Conservation (phyloP, 2,797 vertebrate genomes). For the Sebastiscus albofasciatus region DNA sequence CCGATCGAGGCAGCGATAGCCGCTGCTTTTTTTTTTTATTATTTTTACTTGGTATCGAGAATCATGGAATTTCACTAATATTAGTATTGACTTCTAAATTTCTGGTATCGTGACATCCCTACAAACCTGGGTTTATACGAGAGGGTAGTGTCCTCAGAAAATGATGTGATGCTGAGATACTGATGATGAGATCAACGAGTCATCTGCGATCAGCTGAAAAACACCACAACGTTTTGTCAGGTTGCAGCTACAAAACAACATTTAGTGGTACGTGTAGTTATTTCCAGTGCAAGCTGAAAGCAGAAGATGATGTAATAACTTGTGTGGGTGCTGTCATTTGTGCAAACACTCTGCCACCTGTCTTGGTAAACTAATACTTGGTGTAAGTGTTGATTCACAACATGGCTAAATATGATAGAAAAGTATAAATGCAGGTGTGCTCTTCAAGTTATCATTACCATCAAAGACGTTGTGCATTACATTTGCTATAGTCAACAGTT, state of each 20-base stretch:
- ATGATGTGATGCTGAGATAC: background rate
- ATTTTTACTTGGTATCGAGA: too few relatives aligned
- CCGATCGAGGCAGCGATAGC: too few relatives aligned
- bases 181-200: background rate
- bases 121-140: background rate
- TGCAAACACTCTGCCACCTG: background rate
- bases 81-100: too few relatives aligned
- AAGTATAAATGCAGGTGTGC: too few relatives aligned
- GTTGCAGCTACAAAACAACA: background rate
- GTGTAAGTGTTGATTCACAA: background rate
- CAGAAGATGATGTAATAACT: slow-evolving; percentile 3
- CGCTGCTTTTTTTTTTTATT: too few relatives aligned
- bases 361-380: background rate
- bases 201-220: background rate
- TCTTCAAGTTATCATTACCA: background rate
- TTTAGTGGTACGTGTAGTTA: background rate
- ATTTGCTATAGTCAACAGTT: background rate
- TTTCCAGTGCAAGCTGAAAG: background rate
- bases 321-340: background rate
- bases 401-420: background rate
- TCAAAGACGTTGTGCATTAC: background rate
- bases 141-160: background rate
- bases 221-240: background rate
- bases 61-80: too few relatives aligned
- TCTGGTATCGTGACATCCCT: too few relatives aligned